A percentile compares a stretch with the other conserved stretches of the same genome.
phyloP scores from a whole-genome alignment of 2,797 vertebrate species.

The Synaphobranchus kaupii region DNA sequence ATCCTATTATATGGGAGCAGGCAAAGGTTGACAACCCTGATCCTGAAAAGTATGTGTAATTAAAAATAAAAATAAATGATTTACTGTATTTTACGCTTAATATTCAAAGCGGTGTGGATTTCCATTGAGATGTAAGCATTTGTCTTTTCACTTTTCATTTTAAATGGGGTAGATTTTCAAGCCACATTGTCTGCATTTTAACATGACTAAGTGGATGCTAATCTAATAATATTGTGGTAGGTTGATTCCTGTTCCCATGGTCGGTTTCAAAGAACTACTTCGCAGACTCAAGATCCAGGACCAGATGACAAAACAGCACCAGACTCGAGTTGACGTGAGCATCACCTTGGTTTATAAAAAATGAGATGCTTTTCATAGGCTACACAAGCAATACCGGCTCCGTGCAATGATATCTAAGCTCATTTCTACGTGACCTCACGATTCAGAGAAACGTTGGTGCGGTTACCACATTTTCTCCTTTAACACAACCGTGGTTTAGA shows the following conservation, averaged over 20 bases:
- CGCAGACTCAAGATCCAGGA: conserved; percentile 93
- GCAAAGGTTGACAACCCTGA: conserved; percentile 98
- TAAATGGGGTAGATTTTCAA: background rate
- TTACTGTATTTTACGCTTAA: background rate
- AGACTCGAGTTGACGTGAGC: conserved; percentile 94
- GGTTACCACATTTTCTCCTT: background rate
- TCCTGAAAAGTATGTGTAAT: conserved; percentile 86
- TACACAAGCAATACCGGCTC: background rate
- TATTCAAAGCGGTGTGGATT: background rate
- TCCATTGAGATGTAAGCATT: background rate
- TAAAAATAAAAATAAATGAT: too few species aligned
- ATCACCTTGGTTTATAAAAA: background rate
- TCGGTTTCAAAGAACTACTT: conserved; percentile 94
- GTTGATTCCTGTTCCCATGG: conserved; percentile 96
- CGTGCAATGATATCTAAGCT: background rate
- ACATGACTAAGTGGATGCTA: background rate
- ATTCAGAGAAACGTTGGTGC: background rate
- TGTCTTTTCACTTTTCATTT: background rate
- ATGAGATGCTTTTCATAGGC: background rate
- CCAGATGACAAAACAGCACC: conserved; percentile 98
- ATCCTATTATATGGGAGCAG: conserved; percentile 98
- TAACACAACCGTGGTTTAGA: background rate
- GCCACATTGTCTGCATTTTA: background rate
- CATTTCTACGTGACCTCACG: background rate
- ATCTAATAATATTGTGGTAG: conserved; percentile 57